Conservation (phyloP, 2,797 vertebrate genomes). For the Melanotaenia trifasciata region DNA sequence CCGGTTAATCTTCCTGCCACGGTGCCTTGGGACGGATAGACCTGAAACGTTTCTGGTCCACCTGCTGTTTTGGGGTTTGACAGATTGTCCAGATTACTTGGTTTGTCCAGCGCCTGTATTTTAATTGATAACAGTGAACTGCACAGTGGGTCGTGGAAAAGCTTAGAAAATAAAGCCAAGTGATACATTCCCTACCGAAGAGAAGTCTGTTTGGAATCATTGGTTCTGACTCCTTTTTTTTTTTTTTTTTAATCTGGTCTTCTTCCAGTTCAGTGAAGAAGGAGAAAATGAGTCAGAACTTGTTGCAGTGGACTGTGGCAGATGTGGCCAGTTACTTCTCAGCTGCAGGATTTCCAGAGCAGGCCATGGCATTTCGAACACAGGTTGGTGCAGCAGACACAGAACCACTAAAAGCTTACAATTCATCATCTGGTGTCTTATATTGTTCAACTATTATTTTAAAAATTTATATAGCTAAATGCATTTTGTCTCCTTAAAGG, state of each 20-base stretch:
- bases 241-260: constrained; percentile 3
- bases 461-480: neutral
- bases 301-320: constrained; percentile 90
- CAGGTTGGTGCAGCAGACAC: constrained; percentile 81
- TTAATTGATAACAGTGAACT: neutral
- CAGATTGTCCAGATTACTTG: constrained; percentile 5
- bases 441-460: neutral
- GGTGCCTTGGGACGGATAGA: neutral
- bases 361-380: constrained; percentile 89
- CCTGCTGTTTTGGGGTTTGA: neutral
- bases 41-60: neutral
- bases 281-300: constrained; percentile 85
- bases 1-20: constrained; percentile 12
- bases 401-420: neutral
- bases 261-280: constrained; percentile 77
- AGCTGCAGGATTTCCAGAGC: constrained; percentile 90
- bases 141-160: neutral
- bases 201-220: neutral
- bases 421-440: neutral
- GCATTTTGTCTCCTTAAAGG: constrained; percentile 71
- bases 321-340: constrained; percentile 93
- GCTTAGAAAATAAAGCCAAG: neutral
- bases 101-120: neutral
- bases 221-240: constrained; percentile 12
- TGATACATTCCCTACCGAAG: constrained; percentile 2